phyloP scores from a whole-genome alignment of 2,113 vertebrate genomes.

The Corythaeola cristata region DNA sequence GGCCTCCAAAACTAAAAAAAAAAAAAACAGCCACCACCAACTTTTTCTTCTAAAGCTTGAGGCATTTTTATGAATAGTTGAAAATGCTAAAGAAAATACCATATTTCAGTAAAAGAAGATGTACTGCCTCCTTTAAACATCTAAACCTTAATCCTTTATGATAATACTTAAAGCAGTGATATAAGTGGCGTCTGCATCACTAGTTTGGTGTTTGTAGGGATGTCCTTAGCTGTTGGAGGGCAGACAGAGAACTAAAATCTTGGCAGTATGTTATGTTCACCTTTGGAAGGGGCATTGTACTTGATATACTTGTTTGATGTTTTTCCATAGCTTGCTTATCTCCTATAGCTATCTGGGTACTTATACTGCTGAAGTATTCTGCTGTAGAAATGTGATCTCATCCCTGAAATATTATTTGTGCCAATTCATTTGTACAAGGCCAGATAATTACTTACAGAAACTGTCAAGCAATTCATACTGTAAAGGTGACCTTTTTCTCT shows the following conservation, averaged over 20 bases:
- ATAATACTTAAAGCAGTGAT: neutral
- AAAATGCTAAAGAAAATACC: neutral
- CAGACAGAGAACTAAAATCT: neutral
- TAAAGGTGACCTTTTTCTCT: conserved; percentile 61
- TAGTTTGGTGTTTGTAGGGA: neutral
- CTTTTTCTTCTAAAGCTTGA: neutral
- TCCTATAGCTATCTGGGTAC: neutral
- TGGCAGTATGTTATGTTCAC: neutral
- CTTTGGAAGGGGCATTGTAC: neutral
- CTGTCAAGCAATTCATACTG: conserved; percentile 43
- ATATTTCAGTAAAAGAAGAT: neutral
- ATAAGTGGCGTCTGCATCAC: neutral
- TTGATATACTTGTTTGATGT: conserved; percentile 15
- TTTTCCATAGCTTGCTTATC: conserved; percentile 9
- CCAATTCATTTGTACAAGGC: conserved; percentile 50
- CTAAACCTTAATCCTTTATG: neutral
- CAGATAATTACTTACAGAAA: conserved; percentile 60
- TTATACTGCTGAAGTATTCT: neutral
- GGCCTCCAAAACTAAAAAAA: neutral
- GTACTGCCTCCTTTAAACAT: neutral
- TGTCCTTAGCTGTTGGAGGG: neutral
- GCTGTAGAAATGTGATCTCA: conserved; percentile 4
- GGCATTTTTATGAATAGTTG: neutral
- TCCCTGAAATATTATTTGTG: conserved; percentile 55
- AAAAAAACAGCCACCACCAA: too few relatives aligned